Conservation (phyloP, 1,140 invertebrate genomes). For the Drosophila novamexicana region DNA sequence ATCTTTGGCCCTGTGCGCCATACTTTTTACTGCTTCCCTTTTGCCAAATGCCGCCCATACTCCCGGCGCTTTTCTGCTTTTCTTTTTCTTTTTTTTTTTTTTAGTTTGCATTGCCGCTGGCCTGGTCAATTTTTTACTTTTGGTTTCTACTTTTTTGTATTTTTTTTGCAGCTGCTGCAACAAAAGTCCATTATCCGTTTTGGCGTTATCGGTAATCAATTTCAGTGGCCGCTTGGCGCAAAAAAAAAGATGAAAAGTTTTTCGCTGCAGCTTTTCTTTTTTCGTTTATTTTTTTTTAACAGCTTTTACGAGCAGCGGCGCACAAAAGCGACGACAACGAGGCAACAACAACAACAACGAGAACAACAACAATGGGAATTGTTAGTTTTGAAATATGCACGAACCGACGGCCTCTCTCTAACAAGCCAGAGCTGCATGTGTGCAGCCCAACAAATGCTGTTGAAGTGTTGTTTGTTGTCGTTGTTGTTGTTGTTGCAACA, state of each 20-base stretch:
- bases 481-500: background rate
- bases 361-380: slow-evolving; percentile 53
- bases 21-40: slow-evolving; percentile 23
- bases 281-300: slow-evolving; percentile 37
- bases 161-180: slow-evolving; percentile 58
- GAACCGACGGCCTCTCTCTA: slow-evolving; percentile 20
- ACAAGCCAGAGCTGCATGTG: background rate
- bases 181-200: slow-evolving; percentile 82
- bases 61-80: slow-evolving; percentile 3
- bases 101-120: slow-evolving; percentile 14
- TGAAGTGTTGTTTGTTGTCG: slow-evolving; percentile 13
- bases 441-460: slow-evolving; percentile 15
- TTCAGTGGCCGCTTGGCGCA: slow-evolving; percentile 59
- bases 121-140: background rate
- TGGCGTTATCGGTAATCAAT: slow-evolving; percentile 80
- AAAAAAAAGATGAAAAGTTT: slow-evolving; percentile 35
- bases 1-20: slow-evolving; percentile 57
- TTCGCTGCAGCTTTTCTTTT: slow-evolving; percentile 19
- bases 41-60: too few species aligned
- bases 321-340: slow-evolving; percentile 51
- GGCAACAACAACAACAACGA: slow-evolving; percentile 27
- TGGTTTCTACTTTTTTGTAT: slow-evolving; percentile 8
- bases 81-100: background rate
- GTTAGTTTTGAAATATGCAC: slow-evolving; percentile 81
- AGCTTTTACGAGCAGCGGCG: slow-evolving; percentile 45